These are phyloP conservation scores for Eupristina koningsbergeri DNA, from an alignment of 1,140 invertebrate genomes.

Conservation along the genomic window DNA sequence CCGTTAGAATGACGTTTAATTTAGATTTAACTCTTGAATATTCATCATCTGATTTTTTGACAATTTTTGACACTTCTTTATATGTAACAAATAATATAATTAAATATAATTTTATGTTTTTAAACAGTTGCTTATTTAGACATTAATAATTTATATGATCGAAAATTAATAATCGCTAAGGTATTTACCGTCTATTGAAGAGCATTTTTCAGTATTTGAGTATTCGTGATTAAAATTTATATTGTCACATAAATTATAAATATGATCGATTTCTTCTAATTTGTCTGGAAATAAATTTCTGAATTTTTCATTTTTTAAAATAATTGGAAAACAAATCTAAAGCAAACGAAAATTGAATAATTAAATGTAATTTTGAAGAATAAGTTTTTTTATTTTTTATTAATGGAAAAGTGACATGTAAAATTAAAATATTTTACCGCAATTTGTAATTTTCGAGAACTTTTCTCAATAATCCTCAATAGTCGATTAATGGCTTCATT, in stretches of 20 bases:
- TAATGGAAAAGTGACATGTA: background rate
- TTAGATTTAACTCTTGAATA: background rate
- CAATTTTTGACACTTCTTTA: background rate
- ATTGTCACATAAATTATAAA: background rate
- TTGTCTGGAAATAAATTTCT: conserved; percentile 1
- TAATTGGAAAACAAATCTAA: conserved; percentile 17
- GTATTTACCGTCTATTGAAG: conserved; percentile 2
- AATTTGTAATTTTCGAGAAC: conserved; percentile 39
- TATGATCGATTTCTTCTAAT: background rate
- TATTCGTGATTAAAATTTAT: background rate
- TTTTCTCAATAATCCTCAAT: conserved; percentile 23
- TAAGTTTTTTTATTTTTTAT: background rate
- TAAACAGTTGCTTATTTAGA: background rate
- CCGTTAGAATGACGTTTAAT: background rate
- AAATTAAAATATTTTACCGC: conserved; percentile 23
- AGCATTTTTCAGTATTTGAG: background rate
- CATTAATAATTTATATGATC: background rate
- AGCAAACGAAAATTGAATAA: background rate
- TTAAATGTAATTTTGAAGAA: background rate
- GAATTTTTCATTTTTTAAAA: background rate
- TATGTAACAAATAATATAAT: background rate
- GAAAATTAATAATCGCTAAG: background rate
- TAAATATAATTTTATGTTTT: background rate
- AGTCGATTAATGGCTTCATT: conserved; percentile 31
- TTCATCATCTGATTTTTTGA: too few species aligned